Evolutionary conservation across 2,797 vertebrate genomes (phyloP).

Genomic region (Jordanella pulchra): DNA sequence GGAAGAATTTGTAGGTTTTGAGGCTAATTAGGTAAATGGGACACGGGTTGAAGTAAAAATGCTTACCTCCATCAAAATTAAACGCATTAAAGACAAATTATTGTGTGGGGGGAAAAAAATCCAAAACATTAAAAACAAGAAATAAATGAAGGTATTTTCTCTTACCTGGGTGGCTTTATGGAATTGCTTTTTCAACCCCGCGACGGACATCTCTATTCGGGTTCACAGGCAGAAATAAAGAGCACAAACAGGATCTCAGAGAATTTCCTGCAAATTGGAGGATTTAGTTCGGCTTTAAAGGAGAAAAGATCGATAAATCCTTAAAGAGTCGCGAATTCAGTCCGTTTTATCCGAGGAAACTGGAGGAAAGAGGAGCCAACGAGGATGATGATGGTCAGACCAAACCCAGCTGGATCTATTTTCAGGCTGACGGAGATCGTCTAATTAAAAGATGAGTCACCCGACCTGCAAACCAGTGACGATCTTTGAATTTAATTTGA

Average conservation of each 20-base stretch:
- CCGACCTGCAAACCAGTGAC: no score
- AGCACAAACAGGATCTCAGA: neutral
- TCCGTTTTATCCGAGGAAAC: conserved; percentile 18
- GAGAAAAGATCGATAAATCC: conserved; percentile 30
- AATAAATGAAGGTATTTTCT: no score
- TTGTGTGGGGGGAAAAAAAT: neutral
- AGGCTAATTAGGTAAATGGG: neutral
- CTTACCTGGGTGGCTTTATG: conserved; percentile 92
- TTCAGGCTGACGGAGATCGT: conserved; percentile 42
- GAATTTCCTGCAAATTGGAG: neutral
- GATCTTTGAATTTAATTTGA: no score
- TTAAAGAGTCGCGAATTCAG: neutral
- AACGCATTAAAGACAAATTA: neutral
- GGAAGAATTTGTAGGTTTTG: neutral
- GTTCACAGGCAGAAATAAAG: conserved; percentile 1
- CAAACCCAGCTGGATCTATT: conserved; percentile 56
- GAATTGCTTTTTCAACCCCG: conserved; percentile 90
- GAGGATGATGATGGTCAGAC: conserved; percentile 20
- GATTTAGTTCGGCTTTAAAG: neutral
- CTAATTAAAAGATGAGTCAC: neutral
- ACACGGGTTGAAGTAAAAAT: neutral
- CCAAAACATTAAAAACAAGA: no score
- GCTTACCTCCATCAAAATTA: neutral
- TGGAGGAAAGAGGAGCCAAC: conserved; percentile 1
- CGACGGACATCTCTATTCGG: conserved; percentile 82